A percentile compares a stretch with the other conserved stretches of the same genome.
Evolutionary conservation across 2,113 vertebrate genomes (phyloP).

Genomic region (Micronycteris hirsuta): DNA sequence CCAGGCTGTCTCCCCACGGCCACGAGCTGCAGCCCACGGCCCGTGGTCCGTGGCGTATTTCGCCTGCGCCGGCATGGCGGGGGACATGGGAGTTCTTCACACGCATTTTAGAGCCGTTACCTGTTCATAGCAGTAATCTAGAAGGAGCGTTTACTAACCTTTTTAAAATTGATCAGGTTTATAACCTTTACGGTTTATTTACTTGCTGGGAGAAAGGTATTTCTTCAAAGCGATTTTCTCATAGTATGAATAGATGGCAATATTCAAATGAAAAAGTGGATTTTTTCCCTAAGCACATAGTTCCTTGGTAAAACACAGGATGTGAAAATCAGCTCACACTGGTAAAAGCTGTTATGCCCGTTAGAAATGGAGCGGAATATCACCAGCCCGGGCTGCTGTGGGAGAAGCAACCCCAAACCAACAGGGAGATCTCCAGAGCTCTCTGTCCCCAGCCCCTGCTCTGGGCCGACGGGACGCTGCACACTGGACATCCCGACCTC

Average conservation of each 20-base stretch:
- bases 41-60: accelerated
- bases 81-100: neutral
- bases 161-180: conserved; percentile 16
- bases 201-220: conserved; percentile 6
- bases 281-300: neutral
- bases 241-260: neutral
- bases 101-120: neutral
- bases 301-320: neutral
- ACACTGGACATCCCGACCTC: too few species aligned
- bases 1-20: neutral
- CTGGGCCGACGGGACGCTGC: neutral
- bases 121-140: neutral
- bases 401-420: neutral
- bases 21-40: accelerated
- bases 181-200: conserved; percentile 51
- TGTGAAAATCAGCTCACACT: neutral
- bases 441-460: neutral
- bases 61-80: neutral
- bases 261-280: conserved; percentile 31
- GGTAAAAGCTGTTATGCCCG: neutral
- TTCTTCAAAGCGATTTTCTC: conserved; percentile 48
- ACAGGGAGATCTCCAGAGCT: neutral
- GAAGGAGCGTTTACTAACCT: neutral
- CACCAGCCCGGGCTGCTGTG: neutral
- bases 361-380: neutral